phyloP scores from a whole-genome alignment of 2,113 vertebrate species.

The Danionella cerebrum region DNA sequence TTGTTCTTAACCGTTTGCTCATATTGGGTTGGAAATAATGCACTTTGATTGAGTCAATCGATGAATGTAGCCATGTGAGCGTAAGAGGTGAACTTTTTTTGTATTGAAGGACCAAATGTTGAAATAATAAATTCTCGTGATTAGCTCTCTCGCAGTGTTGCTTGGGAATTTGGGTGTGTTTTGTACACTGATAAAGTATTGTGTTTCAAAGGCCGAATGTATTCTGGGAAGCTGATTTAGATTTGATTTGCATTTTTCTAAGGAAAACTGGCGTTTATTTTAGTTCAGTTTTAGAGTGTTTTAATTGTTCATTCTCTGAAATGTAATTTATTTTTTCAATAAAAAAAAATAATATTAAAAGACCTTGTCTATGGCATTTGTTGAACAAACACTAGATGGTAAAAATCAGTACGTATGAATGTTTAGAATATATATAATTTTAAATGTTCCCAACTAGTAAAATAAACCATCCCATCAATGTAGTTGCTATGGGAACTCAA shows the following conservation, averaged over 20 bases:
- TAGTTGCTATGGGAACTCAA: too few species aligned
- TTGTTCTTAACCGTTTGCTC: background rate
- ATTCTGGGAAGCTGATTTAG: too few species aligned
- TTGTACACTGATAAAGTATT: too few species aligned
- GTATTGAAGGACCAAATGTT: conserved; percentile 9
- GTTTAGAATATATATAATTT: too few species aligned
- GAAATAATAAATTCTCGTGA: background rate
- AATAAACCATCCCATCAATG: too few species aligned
- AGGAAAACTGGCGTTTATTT: background rate
- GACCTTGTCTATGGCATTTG: background rate
- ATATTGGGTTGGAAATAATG: conserved; percentile 19
- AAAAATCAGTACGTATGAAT: too few species aligned
- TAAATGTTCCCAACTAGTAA: too few species aligned
- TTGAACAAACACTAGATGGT: too few species aligned
- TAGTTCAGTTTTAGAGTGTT: background rate
- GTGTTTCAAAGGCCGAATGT: too few species aligned
- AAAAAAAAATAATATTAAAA: background rate
- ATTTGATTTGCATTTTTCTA: too few species aligned
- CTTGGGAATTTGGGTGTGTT: background rate
- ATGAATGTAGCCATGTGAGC: conserved; percentile 20
- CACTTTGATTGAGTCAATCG: conserved; percentile 59
- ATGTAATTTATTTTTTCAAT: conserved; percentile 18
- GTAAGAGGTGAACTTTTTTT: background rate
- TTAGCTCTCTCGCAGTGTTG: background rate
- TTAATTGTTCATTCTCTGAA: background rate